A percentile compares a stretch with the other conserved stretches of the same genome.
Evolutionary conservation across 2,888 invertebrate species (phyloP).

Genomic region (Acleris laterana): DNA sequence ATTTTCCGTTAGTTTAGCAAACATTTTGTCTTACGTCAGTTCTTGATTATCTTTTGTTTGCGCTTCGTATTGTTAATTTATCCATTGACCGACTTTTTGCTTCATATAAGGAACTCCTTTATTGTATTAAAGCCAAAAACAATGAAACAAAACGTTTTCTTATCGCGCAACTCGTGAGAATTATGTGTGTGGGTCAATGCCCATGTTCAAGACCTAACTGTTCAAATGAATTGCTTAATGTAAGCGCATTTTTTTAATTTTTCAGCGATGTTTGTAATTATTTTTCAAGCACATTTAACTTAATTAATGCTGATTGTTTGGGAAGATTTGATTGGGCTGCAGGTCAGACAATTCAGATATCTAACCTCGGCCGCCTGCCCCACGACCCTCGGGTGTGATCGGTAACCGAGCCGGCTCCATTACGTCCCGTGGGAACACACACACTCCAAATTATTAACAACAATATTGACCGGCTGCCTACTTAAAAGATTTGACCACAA

Average conservation of each 20-base stretch:
- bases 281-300: slow-evolving; percentile 7
- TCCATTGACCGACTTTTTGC: slow-evolving; percentile 68
- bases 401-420: slow-evolving; percentile 69
- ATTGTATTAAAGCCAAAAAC: slow-evolving; percentile 45
- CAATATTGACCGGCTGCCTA: slow-evolving; percentile 83
- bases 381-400: slow-evolving; percentile 65
- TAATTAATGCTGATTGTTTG: slow-evolving; percentile 19
- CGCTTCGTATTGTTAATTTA: slow-evolving; percentile 64
- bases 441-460: slow-evolving; percentile 81
- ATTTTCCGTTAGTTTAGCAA: slow-evolving; percentile 44
- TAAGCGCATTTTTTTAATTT: slow-evolving; percentile 16
- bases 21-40: slow-evolving; percentile 50
- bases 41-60: slow-evolving; percentile 68
- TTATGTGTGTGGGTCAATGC: slow-evolving; percentile 34
- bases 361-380: slow-evolving; percentile 13
- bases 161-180: slow-evolving; percentile 35
- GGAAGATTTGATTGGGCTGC: slow-evolving; percentile 36
- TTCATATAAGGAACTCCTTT: slow-evolving; percentile 43
- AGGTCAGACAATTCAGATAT: slow-evolving; percentile 45
- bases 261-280: slow-evolving; percentile 16
- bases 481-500: slow-evolving; percentile 82
- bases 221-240: slow-evolving; percentile 28
- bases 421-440: slow-evolving; percentile 72
- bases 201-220: slow-evolving; percentile 36
- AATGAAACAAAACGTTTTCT: slow-evolving; percentile 37